Evolutionary conservation across 2,888 invertebrate genomes (phyloP).

Genomic region (Amiota minor): DNA sequence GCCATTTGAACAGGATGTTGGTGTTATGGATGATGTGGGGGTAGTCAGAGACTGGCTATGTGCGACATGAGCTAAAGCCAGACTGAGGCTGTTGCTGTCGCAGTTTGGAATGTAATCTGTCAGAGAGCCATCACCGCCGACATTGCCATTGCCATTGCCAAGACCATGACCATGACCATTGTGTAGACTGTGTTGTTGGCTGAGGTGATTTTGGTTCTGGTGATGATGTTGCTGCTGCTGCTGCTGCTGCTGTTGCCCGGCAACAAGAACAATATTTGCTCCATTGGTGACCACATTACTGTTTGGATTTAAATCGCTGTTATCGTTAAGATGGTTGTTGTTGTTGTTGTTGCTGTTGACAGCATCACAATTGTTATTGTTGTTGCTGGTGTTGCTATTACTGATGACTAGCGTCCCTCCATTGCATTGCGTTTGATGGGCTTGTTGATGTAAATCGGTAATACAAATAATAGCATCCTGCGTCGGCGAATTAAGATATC

Average conservation of each 20-base stretch:
- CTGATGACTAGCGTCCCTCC: constrained; percentile 44
- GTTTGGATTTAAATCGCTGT: constrained; percentile 29
- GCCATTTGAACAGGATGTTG: constrained; percentile 15
- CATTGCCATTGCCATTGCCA: not conserved
- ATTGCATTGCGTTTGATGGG: constrained; percentile 50
- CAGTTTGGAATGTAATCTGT: constrained; percentile 70
- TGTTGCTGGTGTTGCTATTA: constrained; percentile 45
- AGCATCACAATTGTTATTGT: constrained; percentile 42
- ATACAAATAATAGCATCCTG: constrained; percentile 66
- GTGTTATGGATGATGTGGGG: constrained; percentile 45
- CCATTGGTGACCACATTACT: constrained; percentile 40
- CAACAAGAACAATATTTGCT: constrained; percentile 40
- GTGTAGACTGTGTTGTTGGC: constrained; percentile 36
- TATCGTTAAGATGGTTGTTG: constrained; percentile 45
- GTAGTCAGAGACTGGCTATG: constrained; percentile 26
- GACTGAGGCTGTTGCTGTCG: constrained; percentile 48
- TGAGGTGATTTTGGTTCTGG: constrained; percentile 29
- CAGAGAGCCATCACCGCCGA: constrained; percentile 37
- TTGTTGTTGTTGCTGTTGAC: constrained; percentile 39
- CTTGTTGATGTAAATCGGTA: constrained; percentile 39
- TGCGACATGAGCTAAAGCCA: constrained; percentile 41
- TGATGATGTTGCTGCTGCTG: constrained; percentile 35
- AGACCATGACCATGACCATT: constrained; percentile 34
- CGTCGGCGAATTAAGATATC: constrained; percentile 70
- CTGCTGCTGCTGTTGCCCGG: constrained; percentile 18